Evolutionary conservation across 2,888 invertebrate genomes (phyloP), one percentile per base, ranked within the genome.

Genomic region (Caenorhabditis sulstoni): DNA sequence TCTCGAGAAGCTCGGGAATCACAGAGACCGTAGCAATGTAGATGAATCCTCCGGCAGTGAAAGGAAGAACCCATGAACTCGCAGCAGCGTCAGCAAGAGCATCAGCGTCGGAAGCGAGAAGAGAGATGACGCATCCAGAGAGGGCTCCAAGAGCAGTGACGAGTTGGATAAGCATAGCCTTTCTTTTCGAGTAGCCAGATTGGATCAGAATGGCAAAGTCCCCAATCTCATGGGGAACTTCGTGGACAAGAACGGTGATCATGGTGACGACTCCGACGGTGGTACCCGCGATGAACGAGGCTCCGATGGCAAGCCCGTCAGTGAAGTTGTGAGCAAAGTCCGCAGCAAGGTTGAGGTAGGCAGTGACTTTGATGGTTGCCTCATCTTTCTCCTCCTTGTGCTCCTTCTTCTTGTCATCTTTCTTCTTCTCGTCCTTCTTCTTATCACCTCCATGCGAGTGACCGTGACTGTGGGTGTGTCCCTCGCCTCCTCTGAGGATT

Each of bases 321-420:
- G 99, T 99, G 90, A 99, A 97, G 92, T 99, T 99, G 91, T 99
- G 99, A 14, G 96, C 94, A 91, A 97, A 97, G 91, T 99, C 99
- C 41, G 99, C 99, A 62, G 95, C 97, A 83, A 99, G 92, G 92
- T 99, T 99, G 81, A 99, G 92, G 91, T 97, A 99, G 1, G 97
- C 97, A 41, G 95, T 93, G 35, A 84, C 84, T 70, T 83, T 83
- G 41, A 85, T 82, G 20, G 65, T 70, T 41, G 59, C 62, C 18
- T 74, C 64, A 18, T 68, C 61, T 39, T 68, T 79, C 35, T 67
- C 74, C 64, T 74, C 70, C 12, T 74, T 79, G 39, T 78, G 52
- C 0, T 61, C 59, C 18, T 68, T 59, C 35, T 73, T 55, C 44
- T 78, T 55, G 16, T 23, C 16, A 55, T 66, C 57, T n/a, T 68